Conservation (phyloP, 1,140 invertebrate species). For the Ptiloglossa arizonensis region DNA sequence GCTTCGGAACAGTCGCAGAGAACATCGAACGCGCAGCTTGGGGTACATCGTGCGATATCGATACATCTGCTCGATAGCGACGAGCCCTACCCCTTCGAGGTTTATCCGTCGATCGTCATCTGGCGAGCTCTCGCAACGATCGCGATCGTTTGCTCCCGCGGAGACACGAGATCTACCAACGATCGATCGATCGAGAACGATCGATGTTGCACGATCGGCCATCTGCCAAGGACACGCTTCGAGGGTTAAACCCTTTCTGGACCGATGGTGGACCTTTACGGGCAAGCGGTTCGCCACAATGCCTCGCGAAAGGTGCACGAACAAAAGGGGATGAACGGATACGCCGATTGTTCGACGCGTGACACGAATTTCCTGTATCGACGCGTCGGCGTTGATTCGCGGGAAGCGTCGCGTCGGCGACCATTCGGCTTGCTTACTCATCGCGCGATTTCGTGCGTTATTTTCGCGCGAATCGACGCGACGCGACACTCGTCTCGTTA, state of each 20-base stretch:
- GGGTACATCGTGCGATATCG: not conserved
- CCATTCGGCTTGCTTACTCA: too few relatives aligned
- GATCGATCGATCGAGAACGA: conserved; percentile 34
- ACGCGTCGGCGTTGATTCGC: not conserved
- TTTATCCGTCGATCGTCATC: conserved; percentile 43
- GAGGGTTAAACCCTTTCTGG: conserved; percentile 39
- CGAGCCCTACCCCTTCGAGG: not conserved
- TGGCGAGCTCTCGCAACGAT: conserved; percentile 21
- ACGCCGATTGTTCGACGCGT: conserved; percentile 34
- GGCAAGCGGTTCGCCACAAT: conserved; percentile 56
- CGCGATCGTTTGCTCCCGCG: conserved; percentile 33
- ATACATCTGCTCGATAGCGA: not conserved
- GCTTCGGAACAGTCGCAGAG: not conserved
- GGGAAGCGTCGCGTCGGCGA: too few relatives aligned
- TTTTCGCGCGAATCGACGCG: too few relatives aligned
- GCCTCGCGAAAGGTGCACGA: conserved; percentile 37
- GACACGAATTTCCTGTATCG: conserved; percentile 29
- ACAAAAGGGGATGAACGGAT: conserved; percentile 42
- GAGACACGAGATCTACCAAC: conserved; percentile 23
- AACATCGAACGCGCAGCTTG: not conserved
- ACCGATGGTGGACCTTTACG: conserved; percentile 44
- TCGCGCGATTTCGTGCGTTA: too few relatives aligned
- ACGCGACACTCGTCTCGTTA: too few relatives aligned
- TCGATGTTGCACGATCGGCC: conserved; percentile 54
- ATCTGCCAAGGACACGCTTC: conserved; percentile 39